Conservation (phyloP, 2,113 vertebrate genomes). For the Arenaria interpres region DNA sequence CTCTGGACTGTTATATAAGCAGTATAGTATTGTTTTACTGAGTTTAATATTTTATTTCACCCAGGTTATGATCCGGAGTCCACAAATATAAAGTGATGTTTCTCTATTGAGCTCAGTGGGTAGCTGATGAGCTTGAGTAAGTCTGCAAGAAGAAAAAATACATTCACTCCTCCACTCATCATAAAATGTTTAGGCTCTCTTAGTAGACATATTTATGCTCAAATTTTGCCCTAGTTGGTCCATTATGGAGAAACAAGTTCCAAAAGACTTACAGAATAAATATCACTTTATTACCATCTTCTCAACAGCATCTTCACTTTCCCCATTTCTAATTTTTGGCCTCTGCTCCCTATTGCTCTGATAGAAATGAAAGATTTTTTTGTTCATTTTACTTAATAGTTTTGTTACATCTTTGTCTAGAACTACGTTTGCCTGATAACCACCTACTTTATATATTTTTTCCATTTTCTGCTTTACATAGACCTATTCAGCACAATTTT, state of each 20-base stretch:
- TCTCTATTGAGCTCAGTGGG: background rate
- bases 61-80: background rate
- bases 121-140: background rate
- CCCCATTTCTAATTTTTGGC: background rate
- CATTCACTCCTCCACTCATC: fast-evolving
- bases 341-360: background rate
- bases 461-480: background rate
- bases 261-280: background rate
- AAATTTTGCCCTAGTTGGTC: background rate
- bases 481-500: background rate
- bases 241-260: background rate
- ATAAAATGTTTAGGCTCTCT: background rate
- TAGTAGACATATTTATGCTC: background rate
- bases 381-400: background rate
- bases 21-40: background rate
- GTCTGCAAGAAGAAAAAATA: background rate
- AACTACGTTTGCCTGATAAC: background rate
- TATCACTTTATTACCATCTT: background rate
- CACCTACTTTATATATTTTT: background rate
- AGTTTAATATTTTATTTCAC: background rate
- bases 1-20: background rate
- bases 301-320: background rate
- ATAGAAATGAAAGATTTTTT: background rate
- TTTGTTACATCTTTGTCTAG: background rate
- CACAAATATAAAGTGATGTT: background rate